phyloP scores from a whole-genome alignment of 2,797 vertebrate species.

The Gymnoscopelus microlampas region DNA sequence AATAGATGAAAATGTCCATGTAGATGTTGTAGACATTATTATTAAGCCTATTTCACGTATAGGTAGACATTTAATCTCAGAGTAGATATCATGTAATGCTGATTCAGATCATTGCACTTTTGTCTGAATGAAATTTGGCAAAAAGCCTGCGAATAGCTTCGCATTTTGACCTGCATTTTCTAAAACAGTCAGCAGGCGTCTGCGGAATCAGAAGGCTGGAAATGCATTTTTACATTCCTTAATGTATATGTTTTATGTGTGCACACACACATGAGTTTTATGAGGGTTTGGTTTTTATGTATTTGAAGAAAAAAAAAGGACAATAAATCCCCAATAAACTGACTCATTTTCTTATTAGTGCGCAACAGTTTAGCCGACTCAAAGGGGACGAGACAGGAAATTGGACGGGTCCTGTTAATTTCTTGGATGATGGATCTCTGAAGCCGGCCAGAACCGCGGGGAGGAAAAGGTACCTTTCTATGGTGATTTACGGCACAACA shows the following conservation, averaged over 20 bases:
- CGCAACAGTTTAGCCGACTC: slow-evolving; percentile 98
- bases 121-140: too few species aligned
- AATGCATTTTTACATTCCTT: slow-evolving; percentile 8
- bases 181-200: too few species aligned
- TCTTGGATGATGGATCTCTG: slow-evolving; percentile 93
- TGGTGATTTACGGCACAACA: slow-evolving; percentile 79
- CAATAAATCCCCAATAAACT: slow-evolving; percentile 85
- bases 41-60: too few species aligned
- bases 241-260: slow-evolving; percentile 32
- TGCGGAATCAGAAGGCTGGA: too few species aligned
- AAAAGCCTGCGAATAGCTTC: too few species aligned
- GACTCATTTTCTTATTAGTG: slow-evolving; percentile 97
- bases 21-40: too few species aligned
- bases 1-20: too few species aligned
- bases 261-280: slow-evolving; percentile 39
- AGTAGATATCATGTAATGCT: too few species aligned
- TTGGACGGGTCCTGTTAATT: slow-evolving; percentile 97
- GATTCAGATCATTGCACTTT: too few species aligned
- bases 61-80: too few species aligned
- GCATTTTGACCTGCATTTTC: too few species aligned
- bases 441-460: slow-evolving; percentile 93
- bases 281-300: slow-evolving; percentile 51
- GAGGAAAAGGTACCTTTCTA: slow-evolving; percentile 94
- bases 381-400: slow-evolving; percentile 96
- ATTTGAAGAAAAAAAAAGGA: slow-evolving; percentile 52